Evolutionary conservation across 2,113 vertebrate genomes (phyloP).

Genomic region (Girardinichthys multiradiatus): DNA sequence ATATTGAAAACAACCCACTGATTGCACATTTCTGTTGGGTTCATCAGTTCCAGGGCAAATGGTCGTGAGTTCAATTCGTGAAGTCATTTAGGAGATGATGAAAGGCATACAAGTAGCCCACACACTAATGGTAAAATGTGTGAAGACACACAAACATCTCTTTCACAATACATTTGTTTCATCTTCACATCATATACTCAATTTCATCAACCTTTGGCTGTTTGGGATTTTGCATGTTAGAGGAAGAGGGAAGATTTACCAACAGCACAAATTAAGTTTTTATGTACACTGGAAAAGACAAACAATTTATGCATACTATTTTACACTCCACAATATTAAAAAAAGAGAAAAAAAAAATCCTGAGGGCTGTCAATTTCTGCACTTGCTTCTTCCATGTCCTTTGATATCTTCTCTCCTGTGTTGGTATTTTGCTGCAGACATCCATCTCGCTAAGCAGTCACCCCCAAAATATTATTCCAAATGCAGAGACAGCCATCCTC

Average conservation of each 20-base stretch:
- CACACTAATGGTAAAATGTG: constrained; percentile 57
- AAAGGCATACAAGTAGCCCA: constrained; percentile 59
- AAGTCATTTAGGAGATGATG: constrained; percentile 56
- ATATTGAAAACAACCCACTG: constrained; percentile 67
- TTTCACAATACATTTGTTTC: constrained; percentile 19
- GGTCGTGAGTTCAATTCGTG: constrained; percentile 42
- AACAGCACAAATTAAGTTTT: constrained; percentile 52
- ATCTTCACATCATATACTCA: neutral
- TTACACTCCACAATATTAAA: constrained; percentile 51
- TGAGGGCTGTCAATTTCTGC: constrained; percentile 66
- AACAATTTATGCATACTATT: constrained; percentile 70
- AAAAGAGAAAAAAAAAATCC: constrained; percentile 62
- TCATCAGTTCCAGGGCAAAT: constrained; percentile 41
- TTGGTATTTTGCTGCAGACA: constrained; percentile 27
- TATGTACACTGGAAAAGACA: constrained; percentile 60
- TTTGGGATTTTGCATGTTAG: constrained; percentile 30
- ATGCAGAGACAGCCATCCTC: constrained; percentile 51
- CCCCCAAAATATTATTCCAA: constrained; percentile 57
- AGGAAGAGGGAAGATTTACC: constrained; percentile 42
- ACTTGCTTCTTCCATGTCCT: constrained; percentile 34
- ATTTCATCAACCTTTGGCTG: constrained; percentile 49
- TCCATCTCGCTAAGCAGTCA: constrained; percentile 41
- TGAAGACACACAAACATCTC: constrained; percentile 52
- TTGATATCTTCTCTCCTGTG: constrained; percentile 43
- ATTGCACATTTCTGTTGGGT: constrained; percentile 65